Base-by-base conservation (phyloP, 2,888 invertebrate species). In the Auanema sp. region DNA sequence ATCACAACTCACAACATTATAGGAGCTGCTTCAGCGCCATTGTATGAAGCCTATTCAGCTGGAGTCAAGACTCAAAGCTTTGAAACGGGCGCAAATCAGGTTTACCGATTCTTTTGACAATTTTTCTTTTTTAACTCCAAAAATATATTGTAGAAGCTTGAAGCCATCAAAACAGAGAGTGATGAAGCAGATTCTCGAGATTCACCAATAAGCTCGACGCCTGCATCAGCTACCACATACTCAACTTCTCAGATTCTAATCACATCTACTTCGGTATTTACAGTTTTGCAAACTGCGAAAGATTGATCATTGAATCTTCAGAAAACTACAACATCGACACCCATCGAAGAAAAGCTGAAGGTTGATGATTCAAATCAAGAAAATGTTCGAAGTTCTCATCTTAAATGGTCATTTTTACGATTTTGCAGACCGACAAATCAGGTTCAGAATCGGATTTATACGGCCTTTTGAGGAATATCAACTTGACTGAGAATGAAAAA, bases 401-500 rank as follows among this genome's bases (percentile, higher is more conserved):
- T 47, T 47, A 47, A 21, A 47, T 21, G 21, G 47, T 21, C 21
- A 18, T 21, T 47, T 18, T 47, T 18, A 47, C 21, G 16, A 18
- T 16, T 16, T 21, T 18, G n/a, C 47, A 47, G 47, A 16, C 47
- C 16, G 47, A 18, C 47, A 47, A 47, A 47, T 47, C 47, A 21
- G 16, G 47, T 47, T 33, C 33, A 33, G 33, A 33, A 33, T 24
- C 25, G n/a, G 16, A 62, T 11, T 55, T 55, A 5, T 60, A 61
- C 8, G 59, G 60, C 14, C 50, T 69, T 11, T 66, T 72, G 57
- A 68, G 66, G 56, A 67, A 72, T 41, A 50, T 72, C 55, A 69
- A 69, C 51, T 42, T 72, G 60, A 68, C 62, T 8, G 64, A 68
- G 21, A 60, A 59, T 16, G 72, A 72, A 51, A 64, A 65, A 5